Conservation (phyloP, 2,888 invertebrate species). For the Pachliopta kotzebuea region DNA sequence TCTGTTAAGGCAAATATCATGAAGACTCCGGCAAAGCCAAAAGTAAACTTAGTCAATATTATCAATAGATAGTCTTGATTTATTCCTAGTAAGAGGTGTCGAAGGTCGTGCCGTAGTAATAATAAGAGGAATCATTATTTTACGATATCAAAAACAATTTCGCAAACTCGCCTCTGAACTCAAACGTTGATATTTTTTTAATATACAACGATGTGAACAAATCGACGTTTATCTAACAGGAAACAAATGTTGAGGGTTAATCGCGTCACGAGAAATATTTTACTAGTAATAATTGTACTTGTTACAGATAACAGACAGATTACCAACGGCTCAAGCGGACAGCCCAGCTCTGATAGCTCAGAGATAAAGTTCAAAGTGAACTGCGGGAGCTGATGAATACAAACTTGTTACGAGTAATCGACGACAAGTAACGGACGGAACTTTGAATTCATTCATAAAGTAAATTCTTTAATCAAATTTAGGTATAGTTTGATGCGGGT, state of each 20-base stretch:
- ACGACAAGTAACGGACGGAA: constrained; percentile 40
- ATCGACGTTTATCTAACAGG: constrained; percentile 22
- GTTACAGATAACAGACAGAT: constrained; percentile 34
- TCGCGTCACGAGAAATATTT: constrained; percentile 15
- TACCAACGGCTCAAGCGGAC: constrained; percentile 14
- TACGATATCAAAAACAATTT: no score
- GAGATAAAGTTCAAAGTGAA: constrained; percentile 9
- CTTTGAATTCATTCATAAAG: constrained; percentile 41
- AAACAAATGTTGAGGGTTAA: constrained; percentile 18
- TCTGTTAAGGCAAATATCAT: no score
- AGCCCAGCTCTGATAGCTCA: neutral
- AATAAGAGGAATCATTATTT: no score
- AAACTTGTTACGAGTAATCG: constrained; percentile 38
- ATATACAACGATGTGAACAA: constrained; percentile 7
- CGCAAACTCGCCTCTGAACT: no score
- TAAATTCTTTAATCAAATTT: constrained; percentile 7
- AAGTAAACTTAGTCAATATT: no score
- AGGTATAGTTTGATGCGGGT: neutral
- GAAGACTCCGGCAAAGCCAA: no score
- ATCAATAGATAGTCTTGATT: no score
- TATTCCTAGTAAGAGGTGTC: no score
- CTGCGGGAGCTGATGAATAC: constrained; percentile 11
- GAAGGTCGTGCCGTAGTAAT: no score
- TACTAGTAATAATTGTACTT: constrained; percentile 11
- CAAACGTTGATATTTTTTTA: no score